phyloP scores from a whole-genome alignment of 2,888 invertebrate genomes.

The Ophion costatus region DNA sequence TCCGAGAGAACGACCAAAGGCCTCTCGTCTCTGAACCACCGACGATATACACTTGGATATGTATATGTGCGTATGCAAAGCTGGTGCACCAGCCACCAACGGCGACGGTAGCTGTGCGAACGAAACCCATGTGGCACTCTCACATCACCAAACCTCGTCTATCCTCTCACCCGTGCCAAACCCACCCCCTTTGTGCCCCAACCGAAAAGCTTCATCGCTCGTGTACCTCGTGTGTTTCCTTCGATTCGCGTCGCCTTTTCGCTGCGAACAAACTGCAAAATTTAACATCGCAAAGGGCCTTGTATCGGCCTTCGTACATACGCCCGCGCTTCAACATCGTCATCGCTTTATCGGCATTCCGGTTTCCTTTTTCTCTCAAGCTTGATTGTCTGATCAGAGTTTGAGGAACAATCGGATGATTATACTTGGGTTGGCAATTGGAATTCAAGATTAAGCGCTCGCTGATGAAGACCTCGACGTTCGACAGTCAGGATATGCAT shows the following conservation, averaged over 20 bases:
- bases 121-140: slow-evolving; percentile 59
- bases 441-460: background rate
- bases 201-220: slow-evolving; percentile 20
- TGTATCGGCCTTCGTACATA: background rate
- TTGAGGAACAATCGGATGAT: too few species aligned
- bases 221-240: slow-evolving; percentile 53
- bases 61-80: slow-evolving; percentile 3
- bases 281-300: slow-evolving; percentile 64
- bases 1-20: slow-evolving; percentile 77
- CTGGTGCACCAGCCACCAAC: slow-evolving; percentile 53
- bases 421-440: too few species aligned
- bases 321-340: slow-evolving; percentile 6
- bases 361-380: background rate
- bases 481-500: background rate
- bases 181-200: slow-evolving; percentile 40
- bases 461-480: too few species aligned
- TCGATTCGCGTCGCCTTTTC: slow-evolving; percentile 59
- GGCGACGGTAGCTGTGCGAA: slow-evolving; percentile 46
- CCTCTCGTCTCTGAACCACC: slow-evolving; percentile 64
- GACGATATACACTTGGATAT: background rate
- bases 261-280: slow-evolving; percentile 41
- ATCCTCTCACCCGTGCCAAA: slow-evolving; percentile 31
- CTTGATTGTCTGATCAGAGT: too few species aligned
- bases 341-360: background rate
- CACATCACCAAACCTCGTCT: slow-evolving; percentile 53